Evolutionary conservation across 2,113 vertebrate species (phyloP).

Genomic region (Neodontobutis hainanensis): DNA sequence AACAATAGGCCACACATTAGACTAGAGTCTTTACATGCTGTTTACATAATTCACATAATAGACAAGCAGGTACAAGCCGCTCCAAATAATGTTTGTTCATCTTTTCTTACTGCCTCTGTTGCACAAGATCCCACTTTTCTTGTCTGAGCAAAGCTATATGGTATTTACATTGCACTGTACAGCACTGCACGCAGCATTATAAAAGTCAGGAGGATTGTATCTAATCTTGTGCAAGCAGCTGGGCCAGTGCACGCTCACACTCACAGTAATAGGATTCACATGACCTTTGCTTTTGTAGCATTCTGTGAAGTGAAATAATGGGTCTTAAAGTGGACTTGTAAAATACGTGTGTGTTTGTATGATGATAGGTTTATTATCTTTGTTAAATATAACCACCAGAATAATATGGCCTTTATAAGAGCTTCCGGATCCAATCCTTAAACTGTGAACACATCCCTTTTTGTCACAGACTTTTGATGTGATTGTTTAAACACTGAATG

Average conservation of each 20-base stretch:
- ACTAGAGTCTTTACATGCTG: too few relatives aligned
- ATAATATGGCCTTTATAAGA: background rate
- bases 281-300: conserved; percentile 41
- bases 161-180: background rate
- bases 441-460: background rate
- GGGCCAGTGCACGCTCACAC: conserved; percentile 16
- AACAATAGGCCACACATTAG: too few relatives aligned
- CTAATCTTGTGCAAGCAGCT: conserved; percentile 50
- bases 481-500: conserved; percentile 35
- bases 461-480: conserved; percentile 7
- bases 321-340: conserved; percentile 4
- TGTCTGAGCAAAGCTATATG: background rate
- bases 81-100: background rate
- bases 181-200: background rate
- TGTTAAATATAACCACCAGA: conserved; percentile 25
- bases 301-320: conserved; percentile 22
- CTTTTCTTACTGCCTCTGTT: background rate
- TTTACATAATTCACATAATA: background rate
- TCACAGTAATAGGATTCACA: conserved; percentile 33
- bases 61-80: background rate
- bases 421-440: conserved; percentile 15
- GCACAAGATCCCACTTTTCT: background rate
- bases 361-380: background rate
- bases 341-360: conserved; percentile 1
- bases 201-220: conserved; percentile 19